These are phyloP conservation scores for Flexamia atlantica DNA, from an alignment of 2,888 invertebrate species.

Conservation along the genomic window DNA sequence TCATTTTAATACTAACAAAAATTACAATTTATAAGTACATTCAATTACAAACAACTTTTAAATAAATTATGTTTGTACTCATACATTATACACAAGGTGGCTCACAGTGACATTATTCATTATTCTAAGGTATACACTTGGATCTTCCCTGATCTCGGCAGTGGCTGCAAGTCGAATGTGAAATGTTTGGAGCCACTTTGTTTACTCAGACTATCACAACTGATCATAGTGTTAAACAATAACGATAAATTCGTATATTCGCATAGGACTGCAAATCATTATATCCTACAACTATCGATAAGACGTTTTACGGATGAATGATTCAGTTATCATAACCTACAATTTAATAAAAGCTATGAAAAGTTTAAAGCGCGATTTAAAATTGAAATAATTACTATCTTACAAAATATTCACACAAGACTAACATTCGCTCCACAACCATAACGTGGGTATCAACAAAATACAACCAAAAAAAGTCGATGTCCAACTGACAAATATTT, in stretches of 20 bases:
- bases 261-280: constrained; percentile 33
- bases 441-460: constrained; percentile 51
- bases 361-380: constrained; percentile 60
- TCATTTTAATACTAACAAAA: constrained; percentile 43
- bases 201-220: constrained; percentile 31
- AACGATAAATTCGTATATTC: constrained; percentile 32
- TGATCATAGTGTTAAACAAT: constrained; percentile 16
- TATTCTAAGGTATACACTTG: not conserved
- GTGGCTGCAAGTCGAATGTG: not conserved
- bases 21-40: constrained; percentile 46
- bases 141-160: not conserved
- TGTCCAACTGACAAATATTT: constrained; percentile 59
- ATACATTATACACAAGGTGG: constrained; percentile 25
- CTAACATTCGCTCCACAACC: constrained; percentile 57
- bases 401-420: constrained; percentile 61
- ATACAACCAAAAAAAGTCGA: constrained; percentile 58
- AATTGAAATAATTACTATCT: constrained; percentile 55
- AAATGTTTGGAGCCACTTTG: constrained; percentile 19
- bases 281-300: constrained; percentile 3
- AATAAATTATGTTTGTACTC: constrained; percentile 43
- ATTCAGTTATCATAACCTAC: constrained; percentile 53
- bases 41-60: constrained; percentile 20
- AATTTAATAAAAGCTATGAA: constrained; percentile 62
- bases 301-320: constrained; percentile 44
- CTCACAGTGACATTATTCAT: not conserved